A percentile compares a stretch with the other conserved stretches of the same genome.
These are phyloP conservation scores for Falco punctatus DNA, from an alignment of 2,113 vertebrate species.

Conservation along the genomic window DNA sequence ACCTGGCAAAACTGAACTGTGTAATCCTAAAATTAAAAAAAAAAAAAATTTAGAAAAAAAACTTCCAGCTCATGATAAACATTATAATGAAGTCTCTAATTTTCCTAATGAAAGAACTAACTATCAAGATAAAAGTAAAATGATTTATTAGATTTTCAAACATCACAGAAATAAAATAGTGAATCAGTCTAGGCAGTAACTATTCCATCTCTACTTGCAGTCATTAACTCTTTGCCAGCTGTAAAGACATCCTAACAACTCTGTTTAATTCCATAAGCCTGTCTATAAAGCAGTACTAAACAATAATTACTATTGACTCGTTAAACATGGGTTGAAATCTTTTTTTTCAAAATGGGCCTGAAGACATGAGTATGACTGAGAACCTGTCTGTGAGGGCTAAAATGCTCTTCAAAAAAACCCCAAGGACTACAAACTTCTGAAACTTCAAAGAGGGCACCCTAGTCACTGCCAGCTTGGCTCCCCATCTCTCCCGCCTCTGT, in stretches of 20 bases:
- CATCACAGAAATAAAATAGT: constrained; percentile 65
- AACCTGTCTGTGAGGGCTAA: constrained; percentile 70
- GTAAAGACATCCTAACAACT: constrained; percentile 69
- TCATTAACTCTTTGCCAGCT: constrained; percentile 74
- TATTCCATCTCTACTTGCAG: constrained; percentile 52
- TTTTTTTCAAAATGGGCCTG: constrained; percentile 76
- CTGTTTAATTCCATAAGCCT: constrained; percentile 79
- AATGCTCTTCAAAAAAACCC: not conserved
- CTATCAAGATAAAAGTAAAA: constrained; percentile 69
- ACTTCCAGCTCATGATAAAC: constrained; percentile 47
- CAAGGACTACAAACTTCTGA: constrained; percentile 79
- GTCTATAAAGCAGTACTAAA: constrained; percentile 74
- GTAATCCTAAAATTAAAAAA: constrained; percentile 25
- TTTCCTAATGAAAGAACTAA: constrained; percentile 74
- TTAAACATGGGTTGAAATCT: constrained; percentile 83
- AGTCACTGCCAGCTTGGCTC: constrained; percentile 77
- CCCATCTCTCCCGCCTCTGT: not conserved
- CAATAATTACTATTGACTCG: constrained; percentile 69
- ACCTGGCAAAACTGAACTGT: constrained; percentile 17
- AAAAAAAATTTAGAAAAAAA: not conserved
- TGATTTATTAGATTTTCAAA: constrained; percentile 71
- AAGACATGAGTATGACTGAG: constrained; percentile 74
- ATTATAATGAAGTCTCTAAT: constrained; percentile 54
- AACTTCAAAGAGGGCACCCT: constrained; percentile 73
- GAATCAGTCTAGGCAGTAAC: constrained; percentile 56